These are phyloP conservation scores for Scaptomyza tumidula DNA, from an alignment of 2,888 invertebrate genomes.

Conservation along the genomic window DNA sequence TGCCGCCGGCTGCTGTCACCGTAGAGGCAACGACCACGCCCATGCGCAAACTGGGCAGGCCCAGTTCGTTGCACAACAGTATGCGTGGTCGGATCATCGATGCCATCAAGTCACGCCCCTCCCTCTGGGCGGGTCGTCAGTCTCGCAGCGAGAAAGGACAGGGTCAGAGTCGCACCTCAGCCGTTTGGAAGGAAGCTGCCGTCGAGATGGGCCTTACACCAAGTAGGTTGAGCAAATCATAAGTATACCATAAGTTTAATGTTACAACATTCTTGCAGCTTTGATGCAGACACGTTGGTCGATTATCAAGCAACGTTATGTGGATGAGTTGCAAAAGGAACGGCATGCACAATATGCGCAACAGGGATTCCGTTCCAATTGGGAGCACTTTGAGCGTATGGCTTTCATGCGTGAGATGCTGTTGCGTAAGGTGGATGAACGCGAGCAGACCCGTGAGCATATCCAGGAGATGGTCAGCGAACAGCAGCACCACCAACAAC, in stretches of 20 bases:
- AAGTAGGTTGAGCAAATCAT: constrained; percentile 62
- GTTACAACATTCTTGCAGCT: constrained; percentile 49
- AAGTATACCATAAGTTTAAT: background rate
- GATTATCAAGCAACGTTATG: constrained; percentile 81
- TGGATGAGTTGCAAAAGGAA: constrained; percentile 81
- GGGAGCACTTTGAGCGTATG: constrained; percentile 83
- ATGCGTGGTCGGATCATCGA: constrained; percentile 82
- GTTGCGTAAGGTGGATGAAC: constrained; percentile 80
- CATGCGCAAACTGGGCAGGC: constrained; percentile 78
- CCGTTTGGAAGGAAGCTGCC: constrained; percentile 82
- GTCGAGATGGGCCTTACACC: constrained; percentile 79
- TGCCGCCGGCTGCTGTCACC: constrained; percentile 80
- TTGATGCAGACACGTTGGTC: constrained; percentile 82
- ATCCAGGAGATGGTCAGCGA: constrained; percentile 82
- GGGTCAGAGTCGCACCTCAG: constrained; percentile 81
- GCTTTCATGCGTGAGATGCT: constrained; percentile 81
- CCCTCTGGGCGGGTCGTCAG: constrained; percentile 80
- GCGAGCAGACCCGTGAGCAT: constrained; percentile 82
- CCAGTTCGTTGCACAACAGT: constrained; percentile 81
- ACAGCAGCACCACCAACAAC: constrained; percentile 78
- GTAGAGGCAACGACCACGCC: constrained; percentile 77
- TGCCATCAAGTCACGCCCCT: constrained; percentile 80
- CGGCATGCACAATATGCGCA: constrained; percentile 78
- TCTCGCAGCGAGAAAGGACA: constrained; percentile 72
- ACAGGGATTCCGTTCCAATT: constrained; percentile 78